A percentile compares a stretch with the other conserved stretches of the same genome.
Conservation (phyloP, 2,888 invertebrate genomes). For the Cerceris rybyensis region DNA sequence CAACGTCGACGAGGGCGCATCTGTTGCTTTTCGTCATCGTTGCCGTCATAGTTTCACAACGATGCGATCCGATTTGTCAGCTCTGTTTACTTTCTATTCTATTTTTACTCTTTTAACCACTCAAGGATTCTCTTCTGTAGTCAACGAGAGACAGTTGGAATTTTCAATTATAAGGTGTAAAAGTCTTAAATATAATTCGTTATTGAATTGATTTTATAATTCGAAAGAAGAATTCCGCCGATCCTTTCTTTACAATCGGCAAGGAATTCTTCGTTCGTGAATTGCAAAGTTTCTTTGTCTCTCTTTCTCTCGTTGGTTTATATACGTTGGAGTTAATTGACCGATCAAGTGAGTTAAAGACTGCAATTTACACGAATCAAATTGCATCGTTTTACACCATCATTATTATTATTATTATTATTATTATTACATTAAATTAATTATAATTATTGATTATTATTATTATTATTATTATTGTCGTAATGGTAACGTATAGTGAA, state of each 20-base stretch:
- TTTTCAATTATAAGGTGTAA: background rate
- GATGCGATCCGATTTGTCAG: slow-evolving; percentile 67
- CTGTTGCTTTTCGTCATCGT: background rate
- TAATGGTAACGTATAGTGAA: slow-evolving; percentile 65
- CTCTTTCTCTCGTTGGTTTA: background rate
- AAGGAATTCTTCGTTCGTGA: background rate
- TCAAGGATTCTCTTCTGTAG: background rate
- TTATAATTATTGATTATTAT: slow-evolving; percentile 2
- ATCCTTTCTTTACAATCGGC: background rate
- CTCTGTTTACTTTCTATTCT: background rate
- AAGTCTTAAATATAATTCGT: too few species aligned
- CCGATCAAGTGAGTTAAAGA: slow-evolving; percentile 14
- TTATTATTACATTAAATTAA: too few species aligned
- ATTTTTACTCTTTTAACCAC: background rate
- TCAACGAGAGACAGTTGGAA: background rate
- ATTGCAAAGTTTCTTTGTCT: background rate
- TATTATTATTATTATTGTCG: slow-evolving; percentile 70
- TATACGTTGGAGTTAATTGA: background rate
- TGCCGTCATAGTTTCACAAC: slow-evolving; percentile 48
- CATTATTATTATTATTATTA: too few species aligned
- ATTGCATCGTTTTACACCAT: slow-evolving; percentile 60
- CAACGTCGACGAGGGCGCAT: slow-evolving; percentile 29
- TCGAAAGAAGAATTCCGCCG: background rate
- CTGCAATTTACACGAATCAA: slow-evolving; percentile 57
- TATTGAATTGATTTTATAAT: too few species aligned